Evolutionary conservation across 2,888 invertebrate species (phyloP).

Genomic region (Thymelicus sylvestris): DNA sequence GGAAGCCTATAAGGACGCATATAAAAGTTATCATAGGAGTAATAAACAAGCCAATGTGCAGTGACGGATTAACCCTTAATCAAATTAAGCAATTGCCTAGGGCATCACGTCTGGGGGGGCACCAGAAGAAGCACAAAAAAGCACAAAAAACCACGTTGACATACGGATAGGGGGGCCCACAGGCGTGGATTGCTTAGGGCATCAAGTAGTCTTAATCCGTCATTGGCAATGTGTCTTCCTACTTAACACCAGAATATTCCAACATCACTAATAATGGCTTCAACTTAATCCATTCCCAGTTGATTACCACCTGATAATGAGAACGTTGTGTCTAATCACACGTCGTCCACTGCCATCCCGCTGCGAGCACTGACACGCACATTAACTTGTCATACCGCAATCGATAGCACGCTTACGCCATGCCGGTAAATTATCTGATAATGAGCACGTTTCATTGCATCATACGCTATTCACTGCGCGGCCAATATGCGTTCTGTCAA

Average conservation of each 20-base stretch:
- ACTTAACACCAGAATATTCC: not conserved
- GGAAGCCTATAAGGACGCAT: too few relatives aligned
- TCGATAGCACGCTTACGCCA: constrained; percentile 46
- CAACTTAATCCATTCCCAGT: constrained; percentile 33
- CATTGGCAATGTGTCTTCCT: too few relatives aligned
- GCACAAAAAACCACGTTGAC: too few relatives aligned
- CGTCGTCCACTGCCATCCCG: constrained; percentile 47
- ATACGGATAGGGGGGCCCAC: too few relatives aligned
- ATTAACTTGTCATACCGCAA: constrained; percentile 53
- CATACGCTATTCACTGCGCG: constrained; percentile 8
- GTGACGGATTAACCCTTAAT: too few relatives aligned
- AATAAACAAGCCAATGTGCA: too few relatives aligned
- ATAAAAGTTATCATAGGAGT: too few relatives aligned
- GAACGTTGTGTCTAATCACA: constrained; percentile 48
- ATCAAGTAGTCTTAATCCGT: too few relatives aligned
- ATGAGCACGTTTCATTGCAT: constrained; percentile 23
- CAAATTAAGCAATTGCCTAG: too few relatives aligned
- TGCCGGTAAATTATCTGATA: constrained; percentile 37
- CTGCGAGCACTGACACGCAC: constrained; percentile 47
- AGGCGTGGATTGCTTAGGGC: too few relatives aligned
- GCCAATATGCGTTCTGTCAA: not conserved
- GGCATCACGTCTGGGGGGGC: too few relatives aligned
- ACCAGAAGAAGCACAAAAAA: too few relatives aligned
- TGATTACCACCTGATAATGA: constrained; percentile 43
- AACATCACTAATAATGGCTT: constrained; percentile 8